Base-by-base conservation (phyloP, 2,888 invertebrate genomes). In the Melanostoma mellinum region DNA sequence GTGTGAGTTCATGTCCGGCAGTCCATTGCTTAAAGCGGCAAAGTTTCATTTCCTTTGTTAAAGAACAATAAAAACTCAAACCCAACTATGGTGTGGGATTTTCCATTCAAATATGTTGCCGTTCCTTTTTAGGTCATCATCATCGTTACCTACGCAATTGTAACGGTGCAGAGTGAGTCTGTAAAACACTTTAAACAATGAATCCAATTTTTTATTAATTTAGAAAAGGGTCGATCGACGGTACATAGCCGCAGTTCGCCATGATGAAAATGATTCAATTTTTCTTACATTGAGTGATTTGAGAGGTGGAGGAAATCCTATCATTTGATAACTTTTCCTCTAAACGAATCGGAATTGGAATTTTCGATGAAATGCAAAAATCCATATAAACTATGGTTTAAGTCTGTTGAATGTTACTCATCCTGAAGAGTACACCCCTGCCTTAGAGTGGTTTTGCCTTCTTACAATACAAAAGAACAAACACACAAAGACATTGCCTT, bases 211-310 rank as follows among this genome's bases (percentile, higher is more conserved):
- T 35, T 61, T 35, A 36, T 35, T 38, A 36, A 38, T 30, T 36
- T 61, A 48, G 30, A 6, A 48, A 48, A 40, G 9, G 6, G 9
- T 6, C 42, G 8, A 42, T 42, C 3, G 8, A 42, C 6, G 42
- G 20, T 20, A 20, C 20, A 20, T 20, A 20, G 20, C 20, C 20
- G 20, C 20, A 20, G 20, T 20, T 20, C 9, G 42, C 9, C 9
- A 48, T 48, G 20, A 36, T 46, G 48, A 36, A 46, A 36, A 48
- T 36, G 20, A 61, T 48, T 61, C 20, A 61, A 61, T 61, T 61
- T 61, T 5, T 36, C 30, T 10, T 36, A 9, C 61, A 61, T 61
- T 48, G 38, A n/a, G 9, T 32, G 33, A 33, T 32, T 33, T 44
- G n/a, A 60, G 20, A 20, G 20, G 20, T 20, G 1, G 20, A 20